Evolutionary conservation across 2,888 invertebrate genomes (phyloP), one percentile per base, ranked within the genome.

Genomic region (Lacanobia oleracea): DNA sequence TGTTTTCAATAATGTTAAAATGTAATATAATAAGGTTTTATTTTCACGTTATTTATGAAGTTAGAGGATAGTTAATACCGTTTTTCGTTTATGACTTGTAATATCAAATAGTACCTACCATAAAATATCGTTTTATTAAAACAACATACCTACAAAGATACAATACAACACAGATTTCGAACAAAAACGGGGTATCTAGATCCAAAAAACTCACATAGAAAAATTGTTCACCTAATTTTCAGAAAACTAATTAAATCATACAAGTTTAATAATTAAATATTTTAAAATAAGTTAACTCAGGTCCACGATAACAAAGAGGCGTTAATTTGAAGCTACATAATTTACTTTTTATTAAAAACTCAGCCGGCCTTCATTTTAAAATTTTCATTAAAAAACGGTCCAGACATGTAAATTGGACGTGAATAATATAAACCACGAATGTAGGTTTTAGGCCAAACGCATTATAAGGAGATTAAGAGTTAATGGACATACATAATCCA

Each of bases 381-480:
- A 54, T 37, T 63, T 53, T 23, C 18, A 73, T 62, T 71, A 21
- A 16, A 21, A 16, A 59, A 60, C 14, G 23, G 64, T 10, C 43
- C 53, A 77, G 37, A 61, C 78, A 66, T 67, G 67, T 56, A 74
- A 67, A 74, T 75, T 77, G 50, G 50, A 33, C 67, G 54, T 80
- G 56, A 77, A 77, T 56, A 63, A 77, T 63, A 14, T 40, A 74
- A 21, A 23, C 23, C 27, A 16, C 6, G 12, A 62, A 61, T 57
- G 59, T 54, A 51, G 45, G 75, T 27, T 79, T 66, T 23, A 56
- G 54, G 43, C 54, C 18, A 50, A 51, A 64, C 72, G 53, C 63
- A 60, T 64, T 79, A 27, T 33, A 61, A 59, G 50, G 60, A 64
- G 54, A 48, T 67, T 61, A 16, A 6, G 10, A 66, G 48, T 48